Evolutionary conservation across 2,888 invertebrate species (phyloP), one percentile per base, ranked within the genome.

Genomic region (Neocrepidodera transversa): DNA sequence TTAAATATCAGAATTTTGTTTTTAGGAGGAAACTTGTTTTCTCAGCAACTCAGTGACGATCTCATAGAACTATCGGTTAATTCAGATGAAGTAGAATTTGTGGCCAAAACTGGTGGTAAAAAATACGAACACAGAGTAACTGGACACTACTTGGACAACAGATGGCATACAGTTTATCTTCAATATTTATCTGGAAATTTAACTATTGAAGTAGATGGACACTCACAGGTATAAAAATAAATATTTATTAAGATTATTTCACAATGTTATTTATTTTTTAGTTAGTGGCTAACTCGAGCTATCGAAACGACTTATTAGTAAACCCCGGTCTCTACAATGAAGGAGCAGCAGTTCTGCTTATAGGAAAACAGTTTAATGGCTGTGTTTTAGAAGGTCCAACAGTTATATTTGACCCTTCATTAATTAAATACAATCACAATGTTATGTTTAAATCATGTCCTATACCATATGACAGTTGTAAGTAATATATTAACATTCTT

Each of bases 301-400:
- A 87, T 81, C 90, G 91, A 79, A 84, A 86, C 40, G 89, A 90
- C 73, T 84, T 93, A 69, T 81, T 93, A 64, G 85, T 86, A 18
- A 86, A 88, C 68, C 87, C 89, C 66, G 88, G 88, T 71, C 82
- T 89, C 68, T 87, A 89, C 77, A 86, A 87, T 68, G 87, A 85
- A 69, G 88, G 88, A 65, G 88, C 89, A 17, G 88, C 89, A 10
- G 87, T 89, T 63, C 81, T 93, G 69, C 86, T 90, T 65, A 86
- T 94, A 62, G 93, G 93, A 45, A 89, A 89, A 76, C 86, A 88
- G 68, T 93, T 91, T 82, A 86, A 87, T 72, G 94, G 93, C 64
- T 94, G 94, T 78, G 84, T 94, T 62, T 84, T 89, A 70, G 91
- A 93, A 82, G 93, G 93, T 0, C 93, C 93, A n/a, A 90, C 91